Percentiles rank a stretch among this genome's conserved stretches.
Conservation (phyloP, 2,113 vertebrate genomes). For the Cochlearius cochlearius region DNA sequence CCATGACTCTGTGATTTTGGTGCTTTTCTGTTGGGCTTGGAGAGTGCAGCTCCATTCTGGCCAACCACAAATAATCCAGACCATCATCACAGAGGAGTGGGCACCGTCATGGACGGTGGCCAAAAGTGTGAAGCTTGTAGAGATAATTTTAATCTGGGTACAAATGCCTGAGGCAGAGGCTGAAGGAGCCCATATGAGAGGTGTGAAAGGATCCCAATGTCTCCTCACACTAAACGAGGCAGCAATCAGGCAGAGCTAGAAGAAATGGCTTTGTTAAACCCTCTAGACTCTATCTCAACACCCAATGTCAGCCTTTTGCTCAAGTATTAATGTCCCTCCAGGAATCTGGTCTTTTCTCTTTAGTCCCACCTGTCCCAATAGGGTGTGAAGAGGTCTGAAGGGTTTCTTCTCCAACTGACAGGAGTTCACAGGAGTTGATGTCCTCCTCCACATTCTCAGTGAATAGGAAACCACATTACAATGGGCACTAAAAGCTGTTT, state of each 20-base stretch:
- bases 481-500: background rate
- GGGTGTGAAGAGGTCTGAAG: background rate
- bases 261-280: background rate
- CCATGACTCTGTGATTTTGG: constrained; percentile 29
- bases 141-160: constrained; percentile 28
- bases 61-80: background rate
- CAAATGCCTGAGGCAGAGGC: constrained; percentile 4
- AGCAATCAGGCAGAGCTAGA: background rate
- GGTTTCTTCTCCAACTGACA: background rate
- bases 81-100: background rate
- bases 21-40: background rate
- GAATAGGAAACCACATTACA: background rate
- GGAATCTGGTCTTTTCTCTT: background rate
- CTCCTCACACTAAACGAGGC: background rate
- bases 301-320: background rate
- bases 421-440: background rate
- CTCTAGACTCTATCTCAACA: background rate
- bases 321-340: background rate
- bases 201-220: background rate
- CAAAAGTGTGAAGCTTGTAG: background rate
- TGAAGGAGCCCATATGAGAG: background rate
- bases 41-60: background rate
- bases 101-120: background rate
- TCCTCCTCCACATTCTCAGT: background rate
- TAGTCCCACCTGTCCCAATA: background rate